Conservation (phyloP, 2,888 invertebrate species). For the Cryptus viduatorius region DNA sequence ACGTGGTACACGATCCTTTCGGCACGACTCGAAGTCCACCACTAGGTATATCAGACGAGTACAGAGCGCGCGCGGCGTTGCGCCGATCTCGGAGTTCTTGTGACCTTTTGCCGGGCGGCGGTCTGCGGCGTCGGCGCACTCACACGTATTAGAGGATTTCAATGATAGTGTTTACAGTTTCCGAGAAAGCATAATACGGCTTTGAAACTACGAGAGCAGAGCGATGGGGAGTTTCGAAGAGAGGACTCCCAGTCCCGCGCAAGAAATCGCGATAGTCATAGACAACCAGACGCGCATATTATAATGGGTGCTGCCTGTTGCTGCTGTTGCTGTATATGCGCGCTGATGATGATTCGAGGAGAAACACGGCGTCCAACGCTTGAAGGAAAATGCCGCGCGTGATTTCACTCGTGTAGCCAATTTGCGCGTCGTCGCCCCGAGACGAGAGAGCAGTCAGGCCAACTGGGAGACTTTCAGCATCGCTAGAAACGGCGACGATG, state of each 20-base stretch:
- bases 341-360: slow-evolving; percentile 22
- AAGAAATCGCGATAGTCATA: slow-evolving; percentile 8
- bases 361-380: slow-evolving; percentile 35
- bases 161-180: slow-evolving; percentile 73
- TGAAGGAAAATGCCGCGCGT: slow-evolving; percentile 71
- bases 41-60: slow-evolving; percentile 40
- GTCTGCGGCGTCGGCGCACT: slow-evolving; percentile 59
- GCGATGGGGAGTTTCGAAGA: slow-evolving; percentile 32
- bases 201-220: slow-evolving; percentile 51
- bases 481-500: slow-evolving; percentile 7
- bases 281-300: slow-evolving; percentile 19
- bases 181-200: slow-evolving; percentile 69
- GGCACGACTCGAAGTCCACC: slow-evolving; percentile 64
- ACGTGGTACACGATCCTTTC: slow-evolving; percentile 68
- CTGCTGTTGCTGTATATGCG: background rate
- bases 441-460: slow-evolving; percentile 34
- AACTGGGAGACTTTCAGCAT: background rate
- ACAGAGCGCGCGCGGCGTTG: slow-evolving; percentile 8
- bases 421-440: slow-evolving; percentile 73
- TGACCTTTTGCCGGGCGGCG: slow-evolving; percentile 68
- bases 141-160: slow-evolving; percentile 69
- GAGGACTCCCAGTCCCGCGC: background rate
- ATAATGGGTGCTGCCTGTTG: slow-evolving; percentile 26
- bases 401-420: slow-evolving; percentile 77
- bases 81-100: slow-evolving; percentile 56